A percentile compares a stretch with the other conserved stretches of the same genome.
These are phyloP conservation scores for Xyrauchen texanus DNA, from an alignment of 2,113 vertebrate genomes.

Conservation along the genomic window DNA sequence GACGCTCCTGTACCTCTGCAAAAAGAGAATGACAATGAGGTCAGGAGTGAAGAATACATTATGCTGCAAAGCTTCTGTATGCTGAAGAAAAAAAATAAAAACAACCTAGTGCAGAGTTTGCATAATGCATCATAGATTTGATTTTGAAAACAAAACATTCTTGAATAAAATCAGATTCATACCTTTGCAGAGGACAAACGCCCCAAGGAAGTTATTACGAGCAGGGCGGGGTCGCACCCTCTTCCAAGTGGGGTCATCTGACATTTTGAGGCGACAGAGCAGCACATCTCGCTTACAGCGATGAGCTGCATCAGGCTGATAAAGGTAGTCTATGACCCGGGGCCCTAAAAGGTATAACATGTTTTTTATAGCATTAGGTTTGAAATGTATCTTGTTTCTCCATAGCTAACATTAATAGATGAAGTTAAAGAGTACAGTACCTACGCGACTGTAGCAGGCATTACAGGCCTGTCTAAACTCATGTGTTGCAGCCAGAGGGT, in stretches of 20 bases:
- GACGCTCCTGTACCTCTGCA: slow-evolving; percentile 95
- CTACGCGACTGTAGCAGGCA: slow-evolving; percentile 94
- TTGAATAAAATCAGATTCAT: not conserved
- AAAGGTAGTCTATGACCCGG: slow-evolving; percentile 91
- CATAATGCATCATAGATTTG: no score
- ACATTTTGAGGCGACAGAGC: slow-evolving; percentile 85
- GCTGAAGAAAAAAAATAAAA: no score
- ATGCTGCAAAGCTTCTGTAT: no score
- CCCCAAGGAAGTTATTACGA: slow-evolving; percentile 93
- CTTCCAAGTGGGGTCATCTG: slow-evolving; percentile 90
- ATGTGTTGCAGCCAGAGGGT: slow-evolving; percentile 91
- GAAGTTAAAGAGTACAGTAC: slow-evolving; percentile 64
- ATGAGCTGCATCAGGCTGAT: slow-evolving; percentile 92
- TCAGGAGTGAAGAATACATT: no score
- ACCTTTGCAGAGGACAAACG: slow-evolving; percentile 99
- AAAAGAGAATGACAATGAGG: not conserved
- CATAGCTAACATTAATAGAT: not conserved
- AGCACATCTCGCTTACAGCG: slow-evolving; percentile 92
- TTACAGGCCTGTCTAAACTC: slow-evolving; percentile 96
- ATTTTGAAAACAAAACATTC: not conserved
- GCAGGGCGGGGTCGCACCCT: slow-evolving; percentile 92
- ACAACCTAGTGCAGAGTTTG: no score
- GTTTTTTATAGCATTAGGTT: not conserved
- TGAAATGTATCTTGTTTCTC: not conserved
- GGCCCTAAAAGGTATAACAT: slow-evolving; percentile 74